phyloP scores from a whole-genome alignment of 2,797 vertebrate genomes.

The Melanogrammus aeglefinus region DNA sequence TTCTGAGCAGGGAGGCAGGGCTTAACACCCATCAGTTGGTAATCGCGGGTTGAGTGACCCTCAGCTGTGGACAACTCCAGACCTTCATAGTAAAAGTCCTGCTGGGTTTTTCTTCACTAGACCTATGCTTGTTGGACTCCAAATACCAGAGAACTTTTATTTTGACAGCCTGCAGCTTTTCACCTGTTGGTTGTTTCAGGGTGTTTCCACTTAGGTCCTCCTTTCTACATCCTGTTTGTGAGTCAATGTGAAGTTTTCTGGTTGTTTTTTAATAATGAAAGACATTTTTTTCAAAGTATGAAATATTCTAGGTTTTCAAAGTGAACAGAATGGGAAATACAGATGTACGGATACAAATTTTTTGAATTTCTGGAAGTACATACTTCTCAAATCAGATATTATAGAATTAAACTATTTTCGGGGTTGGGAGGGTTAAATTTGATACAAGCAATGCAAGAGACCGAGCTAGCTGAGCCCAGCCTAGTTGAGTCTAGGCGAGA shows the following conservation, averaged over 20 bases:
- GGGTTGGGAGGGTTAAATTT: neutral
- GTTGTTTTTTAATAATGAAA: slow-evolving; percentile 48
- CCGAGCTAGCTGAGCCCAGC: neutral
- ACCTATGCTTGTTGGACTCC: no score
- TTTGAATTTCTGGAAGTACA: slow-evolving; percentile 18
- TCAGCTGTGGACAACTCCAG: no score
- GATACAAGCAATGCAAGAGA: neutral
- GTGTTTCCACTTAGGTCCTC: slow-evolving; percentile 15
- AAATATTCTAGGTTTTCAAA: slow-evolving; percentile 30
- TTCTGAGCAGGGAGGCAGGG: neutral
- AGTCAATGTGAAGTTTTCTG: slow-evolving; percentile 65
- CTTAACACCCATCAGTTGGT: no score
- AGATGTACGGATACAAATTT: neutral
- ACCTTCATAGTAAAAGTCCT: neutral
- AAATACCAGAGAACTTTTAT: no score
- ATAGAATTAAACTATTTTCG: neutral
- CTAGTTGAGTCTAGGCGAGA: no score
- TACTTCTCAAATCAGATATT: slow-evolving; percentile 40
- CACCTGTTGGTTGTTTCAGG: slow-evolving; percentile 24
- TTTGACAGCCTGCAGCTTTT: neutral
- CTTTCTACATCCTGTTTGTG: slow-evolving; percentile 61
- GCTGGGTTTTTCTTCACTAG: neutral
- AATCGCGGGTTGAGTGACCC: no score
- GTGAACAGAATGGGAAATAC: neutral
- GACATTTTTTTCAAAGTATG: slow-evolving; percentile 56